Evolutionary conservation across 2,888 invertebrate genomes (phyloP).

Genomic region (Cloeon dipterum): DNA sequence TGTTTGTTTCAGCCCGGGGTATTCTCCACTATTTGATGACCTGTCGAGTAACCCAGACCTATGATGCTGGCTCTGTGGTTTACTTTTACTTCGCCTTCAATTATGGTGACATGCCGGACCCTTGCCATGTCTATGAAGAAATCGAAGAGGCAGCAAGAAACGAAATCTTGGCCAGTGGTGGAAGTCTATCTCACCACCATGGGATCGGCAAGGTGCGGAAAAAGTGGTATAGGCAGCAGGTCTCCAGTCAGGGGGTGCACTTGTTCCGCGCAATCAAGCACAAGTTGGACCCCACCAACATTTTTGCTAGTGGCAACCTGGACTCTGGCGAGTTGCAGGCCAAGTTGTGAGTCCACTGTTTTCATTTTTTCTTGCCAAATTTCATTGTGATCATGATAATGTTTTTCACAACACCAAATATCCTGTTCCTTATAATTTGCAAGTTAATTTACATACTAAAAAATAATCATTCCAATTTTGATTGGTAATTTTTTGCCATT

Average conservation of each 20-base stretch:
- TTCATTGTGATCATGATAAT: too few relatives aligned
- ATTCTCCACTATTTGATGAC: slow-evolving; percentile 44
- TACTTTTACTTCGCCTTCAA: slow-evolving; percentile 87
- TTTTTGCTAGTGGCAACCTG: slow-evolving; percentile 77
- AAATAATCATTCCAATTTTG: too few relatives aligned
- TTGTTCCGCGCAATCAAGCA: slow-evolving; percentile 62
- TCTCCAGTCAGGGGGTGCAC: slow-evolving; percentile 57
- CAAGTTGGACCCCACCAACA: slow-evolving; percentile 79
- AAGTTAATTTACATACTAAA: too few relatives aligned
- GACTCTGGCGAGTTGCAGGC: too few relatives aligned
- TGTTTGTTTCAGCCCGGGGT: slow-evolving; percentile 19
- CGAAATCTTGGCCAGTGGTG: slow-evolving; percentile 75
- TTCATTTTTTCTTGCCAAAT: too few relatives aligned
- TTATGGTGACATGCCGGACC: slow-evolving; percentile 30
- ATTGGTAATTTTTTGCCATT: too few relatives aligned
- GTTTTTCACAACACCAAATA: too few relatives aligned
- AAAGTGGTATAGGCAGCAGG: slow-evolving; percentile 64
- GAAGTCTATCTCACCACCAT: slow-evolving; percentile 90
- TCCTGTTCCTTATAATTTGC: too few relatives aligned
- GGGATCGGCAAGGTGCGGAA: slow-evolving; percentile 76
- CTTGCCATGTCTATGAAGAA: slow-evolving; percentile 57
- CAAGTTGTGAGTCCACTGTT: too few relatives aligned
- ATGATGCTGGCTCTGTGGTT: slow-evolving; percentile 91
- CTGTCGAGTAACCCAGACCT: slow-evolving; percentile 83
- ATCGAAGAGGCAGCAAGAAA: slow-evolving; percentile 76